phyloP scores from a whole-genome alignment of 2,797 vertebrate species.

The Halcyon chelicuti region DNA sequence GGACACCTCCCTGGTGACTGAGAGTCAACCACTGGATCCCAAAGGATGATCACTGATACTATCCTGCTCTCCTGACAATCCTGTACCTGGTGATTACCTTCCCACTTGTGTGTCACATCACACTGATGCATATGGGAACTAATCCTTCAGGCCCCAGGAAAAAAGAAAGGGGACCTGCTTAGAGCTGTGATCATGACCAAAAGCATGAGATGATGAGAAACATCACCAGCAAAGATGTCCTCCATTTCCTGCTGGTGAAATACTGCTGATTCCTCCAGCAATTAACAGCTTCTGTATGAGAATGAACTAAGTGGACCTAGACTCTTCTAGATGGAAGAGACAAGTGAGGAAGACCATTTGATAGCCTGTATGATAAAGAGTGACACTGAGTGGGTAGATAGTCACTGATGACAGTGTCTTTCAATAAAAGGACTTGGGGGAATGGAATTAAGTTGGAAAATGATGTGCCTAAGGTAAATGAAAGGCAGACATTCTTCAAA shows the following conservation, averaged over 20 bases:
- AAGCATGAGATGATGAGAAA: background rate
- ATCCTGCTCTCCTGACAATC: background rate
- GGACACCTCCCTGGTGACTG: background rate
- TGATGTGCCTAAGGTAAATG: background rate
- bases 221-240: background rate
- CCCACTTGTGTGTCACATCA: rapidly evolving
- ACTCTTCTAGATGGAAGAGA: background rate
- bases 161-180: background rate
- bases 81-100: background rate
- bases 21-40: background rate
- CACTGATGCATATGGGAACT: rapidly evolving
- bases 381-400: background rate
- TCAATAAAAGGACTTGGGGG: background rate
- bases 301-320: background rate
- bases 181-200: background rate
- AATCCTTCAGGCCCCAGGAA: background rate
- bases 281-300: background rate
- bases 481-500: background rate
- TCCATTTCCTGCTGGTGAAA: background rate
- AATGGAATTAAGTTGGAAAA: background rate
- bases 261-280: background rate
- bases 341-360: background rate
- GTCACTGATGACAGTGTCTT: background rate
- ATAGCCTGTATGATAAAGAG: background rate
- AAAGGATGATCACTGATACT: background rate